A percentile compares a stretch with the other conserved stretches of the same genome.
These are phyloP conservation scores for Syritta pipiens DNA, from an alignment of 2,888 invertebrate species.

Conservation along the genomic window DNA sequence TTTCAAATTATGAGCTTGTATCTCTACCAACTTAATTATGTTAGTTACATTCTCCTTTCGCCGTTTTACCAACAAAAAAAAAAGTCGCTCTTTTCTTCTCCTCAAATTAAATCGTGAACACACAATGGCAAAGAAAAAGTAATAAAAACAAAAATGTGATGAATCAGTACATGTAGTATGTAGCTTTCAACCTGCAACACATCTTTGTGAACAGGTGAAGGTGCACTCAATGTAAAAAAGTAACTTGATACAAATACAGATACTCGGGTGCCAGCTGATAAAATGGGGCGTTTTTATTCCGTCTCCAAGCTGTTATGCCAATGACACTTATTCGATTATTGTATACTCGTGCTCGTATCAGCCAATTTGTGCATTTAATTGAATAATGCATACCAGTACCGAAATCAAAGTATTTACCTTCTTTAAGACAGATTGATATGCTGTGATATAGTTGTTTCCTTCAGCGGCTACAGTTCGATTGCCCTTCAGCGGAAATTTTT, in stretches of 20 bases:
- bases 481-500: slow-evolving; percentile 85
- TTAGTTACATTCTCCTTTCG: slow-evolving; percentile 17
- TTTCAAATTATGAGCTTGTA: not conserved
- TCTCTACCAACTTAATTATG: not conserved
- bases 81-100: too few species aligned
- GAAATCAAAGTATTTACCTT: slow-evolving; percentile 80
- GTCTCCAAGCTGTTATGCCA: slow-evolving; percentile 3
- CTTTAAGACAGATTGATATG: slow-evolving; percentile 83
- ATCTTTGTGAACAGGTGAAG: slow-evolving; percentile 13
- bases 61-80: too few species aligned
- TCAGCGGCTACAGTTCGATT: slow-evolving; percentile 80
- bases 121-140: not conserved
- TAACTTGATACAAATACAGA: slow-evolving; percentile 13
- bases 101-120: not conserved
- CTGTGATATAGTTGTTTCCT: slow-evolving; percentile 80
- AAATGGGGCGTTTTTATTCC: slow-evolving; percentile 59
- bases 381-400: slow-evolving; percentile 37
- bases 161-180: slow-evolving; percentile 18
- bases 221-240: slow-evolving; percentile 26
- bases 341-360: slow-evolving; percentile 1
- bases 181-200: slow-evolving; percentile 16
- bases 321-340: not conserved
- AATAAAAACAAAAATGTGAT: not conserved
- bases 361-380: slow-evolving; percentile 36
- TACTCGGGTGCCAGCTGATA: slow-evolving; percentile 13